Evolutionary conservation across 2,888 invertebrate species (phyloP).

Genomic region (Congeria kusceri): DNA sequence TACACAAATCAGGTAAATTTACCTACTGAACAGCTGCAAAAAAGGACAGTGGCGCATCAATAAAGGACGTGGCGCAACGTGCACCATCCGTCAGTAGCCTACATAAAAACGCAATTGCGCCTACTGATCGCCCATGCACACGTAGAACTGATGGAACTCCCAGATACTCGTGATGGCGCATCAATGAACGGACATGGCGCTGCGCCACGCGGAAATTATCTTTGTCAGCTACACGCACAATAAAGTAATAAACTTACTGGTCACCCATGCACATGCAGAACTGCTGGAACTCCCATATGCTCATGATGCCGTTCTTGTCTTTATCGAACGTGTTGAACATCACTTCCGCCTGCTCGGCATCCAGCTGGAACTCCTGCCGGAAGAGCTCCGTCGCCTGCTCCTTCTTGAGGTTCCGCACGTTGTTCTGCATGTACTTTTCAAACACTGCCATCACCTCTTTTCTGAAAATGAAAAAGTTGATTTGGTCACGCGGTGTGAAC

Average conservation of each 20-base stretch:
- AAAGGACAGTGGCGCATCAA: too few relatives aligned
- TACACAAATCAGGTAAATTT: too few relatives aligned
- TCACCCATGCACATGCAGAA: conserved; percentile 81
- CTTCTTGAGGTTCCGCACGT: conserved; percentile 79
- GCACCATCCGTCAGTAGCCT: too few relatives aligned
- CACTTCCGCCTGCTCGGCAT: conserved; percentile 75
- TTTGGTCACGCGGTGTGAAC: too few relatives aligned
- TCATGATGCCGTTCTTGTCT: conserved; percentile 83
- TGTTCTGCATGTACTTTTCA: conserved; percentile 82
- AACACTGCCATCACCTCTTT: conserved; percentile 82
- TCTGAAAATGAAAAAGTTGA: conserved; percentile 65
- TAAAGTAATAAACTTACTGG: conserved; percentile 81
- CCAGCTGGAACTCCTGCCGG: conserved; percentile 79
- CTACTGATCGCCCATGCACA: conserved; percentile 79
- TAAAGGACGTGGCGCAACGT: too few relatives aligned
- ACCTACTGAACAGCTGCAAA: too few relatives aligned
- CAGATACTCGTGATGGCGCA: too few relatives aligned
- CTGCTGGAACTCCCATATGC: conserved; percentile 84
- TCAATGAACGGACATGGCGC: too few relatives aligned
- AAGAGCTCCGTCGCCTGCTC: conserved; percentile 80
- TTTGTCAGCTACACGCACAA: too few relatives aligned
- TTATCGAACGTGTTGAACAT: conserved; percentile 84
- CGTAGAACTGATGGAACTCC: conserved; percentile 83
- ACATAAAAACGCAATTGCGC: conserved; percentile 32
- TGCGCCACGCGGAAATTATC: too few relatives aligned